Evolutionary conservation across 2,888 invertebrate species (phyloP).

Genomic region (Macaria notata): DNA sequence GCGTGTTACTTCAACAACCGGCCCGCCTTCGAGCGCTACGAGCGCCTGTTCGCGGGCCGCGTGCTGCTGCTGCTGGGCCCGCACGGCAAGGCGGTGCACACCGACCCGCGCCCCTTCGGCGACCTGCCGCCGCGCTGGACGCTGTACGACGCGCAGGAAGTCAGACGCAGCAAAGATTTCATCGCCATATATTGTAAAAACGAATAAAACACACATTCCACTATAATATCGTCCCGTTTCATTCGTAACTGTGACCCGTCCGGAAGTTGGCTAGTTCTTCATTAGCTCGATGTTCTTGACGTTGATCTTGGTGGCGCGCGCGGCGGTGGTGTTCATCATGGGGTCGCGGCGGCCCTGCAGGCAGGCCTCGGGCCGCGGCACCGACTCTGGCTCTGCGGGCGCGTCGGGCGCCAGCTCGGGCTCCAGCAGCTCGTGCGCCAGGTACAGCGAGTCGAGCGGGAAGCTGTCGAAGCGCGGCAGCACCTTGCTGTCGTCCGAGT

Average conservation of each 20-base stretch:
- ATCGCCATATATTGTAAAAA: slow-evolving; percentile 74
- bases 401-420: slow-evolving; percentile 42
- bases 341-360: slow-evolving; percentile 46
- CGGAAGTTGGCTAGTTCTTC: slow-evolving; percentile 58
- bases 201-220: slow-evolving; percentile 18
- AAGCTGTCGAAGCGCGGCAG: slow-evolving; percentile 70
- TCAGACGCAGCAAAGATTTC: slow-evolving; percentile 84
- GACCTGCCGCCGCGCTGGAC: slow-evolving; percentile 82
- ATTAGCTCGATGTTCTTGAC: slow-evolving; percentile 77
- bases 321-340: slow-evolving; percentile 73
- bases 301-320: slow-evolving; percentile 70
- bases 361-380: no score
- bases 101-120: slow-evolving; percentile 87
- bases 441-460: slow-evolving; percentile 66
- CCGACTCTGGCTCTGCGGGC: no score
- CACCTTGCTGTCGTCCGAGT: slow-evolving; percentile 72
- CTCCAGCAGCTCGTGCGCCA: slow-evolving; percentile 73
- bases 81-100: slow-evolving; percentile 83
- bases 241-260: no score
- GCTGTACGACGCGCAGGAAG: slow-evolving; percentile 79
- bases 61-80: slow-evolving; percentile 90
- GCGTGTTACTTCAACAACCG: slow-evolving; percentile 93
- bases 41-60: slow-evolving; percentile 84
- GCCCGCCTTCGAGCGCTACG: slow-evolving; percentile 85
- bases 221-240: slow-evolving; percentile 9